A percentile compares a stretch with the other conserved stretches of the same genome.
These are phyloP conservation scores for Calidris pygmaea DNA, from an alignment of 2,113 vertebrate genomes.

Conservation along the genomic window DNA sequence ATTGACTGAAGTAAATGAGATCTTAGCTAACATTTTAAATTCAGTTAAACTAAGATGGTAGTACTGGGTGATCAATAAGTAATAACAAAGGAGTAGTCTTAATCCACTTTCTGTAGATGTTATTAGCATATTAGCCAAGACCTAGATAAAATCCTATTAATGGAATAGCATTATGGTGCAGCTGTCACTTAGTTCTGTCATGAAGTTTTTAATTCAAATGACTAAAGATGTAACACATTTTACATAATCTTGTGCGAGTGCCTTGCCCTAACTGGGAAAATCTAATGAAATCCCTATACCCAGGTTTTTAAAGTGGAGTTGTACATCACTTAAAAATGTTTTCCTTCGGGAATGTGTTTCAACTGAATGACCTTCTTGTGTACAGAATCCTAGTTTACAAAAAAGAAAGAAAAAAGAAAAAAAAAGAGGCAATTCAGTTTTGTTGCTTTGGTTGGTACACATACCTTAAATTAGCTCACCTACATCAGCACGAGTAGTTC, in stretches of 20 bases:
- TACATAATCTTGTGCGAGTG: background rate
- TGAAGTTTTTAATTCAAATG: background rate
- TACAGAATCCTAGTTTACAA: background rate
- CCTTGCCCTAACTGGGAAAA: background rate
- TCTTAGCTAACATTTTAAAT: background rate
- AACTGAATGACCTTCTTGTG: background rate
- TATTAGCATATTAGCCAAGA: background rate
- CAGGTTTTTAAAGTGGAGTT: background rate
- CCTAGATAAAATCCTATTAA: background rate
- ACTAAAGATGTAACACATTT: background rate
- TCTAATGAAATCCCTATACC: background rate
- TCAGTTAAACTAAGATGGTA: background rate
- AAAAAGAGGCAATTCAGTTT: background rate
- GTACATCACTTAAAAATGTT: background rate
- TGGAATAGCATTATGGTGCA: background rate
- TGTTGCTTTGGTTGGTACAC: background rate
- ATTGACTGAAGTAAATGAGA: background rate
- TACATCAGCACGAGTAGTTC: slow-evolving; percentile 11
- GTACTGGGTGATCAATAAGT: background rate
- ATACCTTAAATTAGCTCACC: slow-evolving; percentile 1
- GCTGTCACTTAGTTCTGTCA: background rate
- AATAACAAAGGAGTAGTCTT: background rate
- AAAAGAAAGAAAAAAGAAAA: background rate
- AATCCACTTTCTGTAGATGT: background rate
- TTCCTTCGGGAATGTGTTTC: background rate